These are phyloP conservation scores for Ochotona curzoniae DNA, from an alignment of 2,113 vertebrate species.

Conservation along the genomic window DNA sequence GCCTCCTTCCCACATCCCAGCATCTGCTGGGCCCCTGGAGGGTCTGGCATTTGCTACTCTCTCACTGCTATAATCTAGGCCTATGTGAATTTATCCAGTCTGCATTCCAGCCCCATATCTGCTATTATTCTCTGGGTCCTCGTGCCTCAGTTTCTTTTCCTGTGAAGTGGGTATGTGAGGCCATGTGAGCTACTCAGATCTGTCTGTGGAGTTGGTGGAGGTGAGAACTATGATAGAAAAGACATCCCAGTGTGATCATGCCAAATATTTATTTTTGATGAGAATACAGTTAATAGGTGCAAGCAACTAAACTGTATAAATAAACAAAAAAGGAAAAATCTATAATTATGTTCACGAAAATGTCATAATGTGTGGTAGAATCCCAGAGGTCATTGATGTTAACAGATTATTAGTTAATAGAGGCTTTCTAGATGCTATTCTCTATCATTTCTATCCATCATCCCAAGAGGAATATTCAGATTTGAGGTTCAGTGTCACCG, in stretches of 20 bases:
- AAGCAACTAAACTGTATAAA: not conserved
- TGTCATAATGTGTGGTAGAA: not conserved
- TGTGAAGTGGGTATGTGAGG: not conserved
- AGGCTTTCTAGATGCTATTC: not conserved
- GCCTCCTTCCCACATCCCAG: not conserved
- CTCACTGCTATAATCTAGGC: not conserved
- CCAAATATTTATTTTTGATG: not conserved
- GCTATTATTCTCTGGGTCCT: not conserved
- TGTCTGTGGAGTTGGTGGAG: not conserved
- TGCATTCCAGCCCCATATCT: not conserved
- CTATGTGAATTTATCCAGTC: not conserved
- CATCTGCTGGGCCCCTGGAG: not conserved
- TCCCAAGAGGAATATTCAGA: not conserved
- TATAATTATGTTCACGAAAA: too few species aligned
- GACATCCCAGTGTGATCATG: not conserved
- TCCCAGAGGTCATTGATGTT: not conserved
- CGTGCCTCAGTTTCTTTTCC: not conserved
- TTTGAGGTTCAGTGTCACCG: not conserved
- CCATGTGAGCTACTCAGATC: not conserved
- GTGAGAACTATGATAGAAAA: constrained; percentile 22
- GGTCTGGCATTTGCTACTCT: not conserved
- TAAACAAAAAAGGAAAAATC: constrained; percentile 36
- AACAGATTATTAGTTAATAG: not conserved
- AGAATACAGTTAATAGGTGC: not conserved
- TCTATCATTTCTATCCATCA: not conserved